Base-by-base conservation (phyloP, 1,140 invertebrate genomes). In the Anoplophora glabripennis region DNA sequence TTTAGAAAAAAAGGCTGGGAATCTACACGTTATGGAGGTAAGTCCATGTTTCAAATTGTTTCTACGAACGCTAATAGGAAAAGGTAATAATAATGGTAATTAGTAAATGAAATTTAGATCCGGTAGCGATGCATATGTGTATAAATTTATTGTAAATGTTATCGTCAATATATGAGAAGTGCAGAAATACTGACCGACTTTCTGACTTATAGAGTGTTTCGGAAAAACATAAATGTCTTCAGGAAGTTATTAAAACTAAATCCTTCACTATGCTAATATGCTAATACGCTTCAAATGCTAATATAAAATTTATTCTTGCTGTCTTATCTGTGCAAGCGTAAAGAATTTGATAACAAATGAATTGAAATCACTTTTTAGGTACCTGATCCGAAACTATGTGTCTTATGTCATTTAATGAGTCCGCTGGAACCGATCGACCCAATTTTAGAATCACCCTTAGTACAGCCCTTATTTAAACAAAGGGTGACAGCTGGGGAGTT, bases 351-450 rank as follows among this genome's bases (percentile, higher is more conserved):
- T 37, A n/a, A n/a, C 36, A 37, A 37, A 37, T 7, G 36, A n/a
- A 37, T 37, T 8, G 7, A n/a, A 37, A 37, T 37, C 7, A 37
- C 7, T 37, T 69, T 71, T 57, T 45, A 94, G 79, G 88, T 93
- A 5, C 89, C 90, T 37, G 91, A 93, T 76, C 91, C 91, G 0
- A 93, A 93, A 70, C 78, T 93, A 53, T 92, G 89, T 74, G 86
- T 93, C 60, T 77, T 93, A 58, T 89, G 91, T 42, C 92, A 94
- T 74, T 80, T 93, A 59, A 94, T 93, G 91, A 90, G 89, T 60
- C 89, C 89, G 0, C 69, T 93, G 66, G 89, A 92, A 71, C 82
- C 90, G 1, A 85, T 92, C 62, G 88, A 92, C 75, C 90, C 90
- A 7, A 79, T 92, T 12, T 76, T 92, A 63, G 90, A 93, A 74